Conservation (phyloP, 2,113 vertebrate species). For the Lamprotornis superbus region DNA sequence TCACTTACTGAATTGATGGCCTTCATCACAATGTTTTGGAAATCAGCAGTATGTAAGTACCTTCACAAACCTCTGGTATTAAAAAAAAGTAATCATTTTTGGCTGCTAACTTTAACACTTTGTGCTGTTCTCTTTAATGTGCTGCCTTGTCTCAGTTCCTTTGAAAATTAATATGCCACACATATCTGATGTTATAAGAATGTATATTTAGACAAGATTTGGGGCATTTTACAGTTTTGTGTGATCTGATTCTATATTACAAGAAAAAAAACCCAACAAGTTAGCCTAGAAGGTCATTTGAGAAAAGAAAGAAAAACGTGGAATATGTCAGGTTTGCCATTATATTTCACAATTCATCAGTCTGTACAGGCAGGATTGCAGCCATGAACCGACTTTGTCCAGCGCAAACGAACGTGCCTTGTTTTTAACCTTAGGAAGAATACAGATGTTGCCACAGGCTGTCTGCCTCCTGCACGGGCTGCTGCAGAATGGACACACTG, state of each 20-base stretch:
- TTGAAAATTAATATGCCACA: background rate
- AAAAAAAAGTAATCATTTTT: background rate
- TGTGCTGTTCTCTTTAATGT: background rate
- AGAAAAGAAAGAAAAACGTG: background rate
- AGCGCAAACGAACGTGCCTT: background rate
- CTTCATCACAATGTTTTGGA: background rate
- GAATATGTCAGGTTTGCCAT: background rate
- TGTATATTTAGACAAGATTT: background rate
- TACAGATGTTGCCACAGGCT: conserved; percentile 93
- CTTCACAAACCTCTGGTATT: background rate
- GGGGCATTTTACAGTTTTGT: background rate
- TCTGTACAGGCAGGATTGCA: background rate
- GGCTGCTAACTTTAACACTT: background rate
- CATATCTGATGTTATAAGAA: background rate
- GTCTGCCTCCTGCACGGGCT: conserved; percentile 90
- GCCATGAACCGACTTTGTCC: background rate
- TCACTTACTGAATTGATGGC: background rate
- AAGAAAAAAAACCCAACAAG: background rate
- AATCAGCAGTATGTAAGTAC: background rate
- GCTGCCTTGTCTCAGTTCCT: background rate
- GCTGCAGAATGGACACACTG: conserved; percentile 88
- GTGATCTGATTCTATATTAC: background rate
- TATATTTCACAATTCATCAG: background rate
- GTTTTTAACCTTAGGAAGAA: conserved; percentile 78
- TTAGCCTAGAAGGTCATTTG: background rate